Evolutionary conservation across 2,888 invertebrate genomes (phyloP).

Genomic region (Anagyrus pseudococci): DNA sequence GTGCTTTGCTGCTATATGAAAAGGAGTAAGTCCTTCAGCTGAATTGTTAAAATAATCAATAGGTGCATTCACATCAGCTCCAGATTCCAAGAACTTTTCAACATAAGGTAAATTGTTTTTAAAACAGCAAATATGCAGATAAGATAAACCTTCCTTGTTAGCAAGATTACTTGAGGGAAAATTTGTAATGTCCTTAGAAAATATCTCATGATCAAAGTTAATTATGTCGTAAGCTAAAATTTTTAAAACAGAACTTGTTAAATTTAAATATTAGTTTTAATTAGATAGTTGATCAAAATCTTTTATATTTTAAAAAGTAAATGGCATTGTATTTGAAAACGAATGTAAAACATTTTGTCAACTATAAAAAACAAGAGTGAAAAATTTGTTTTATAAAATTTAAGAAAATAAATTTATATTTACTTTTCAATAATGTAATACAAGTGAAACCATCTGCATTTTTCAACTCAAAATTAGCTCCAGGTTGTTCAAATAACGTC

Average conservation of each 20-base stretch:
- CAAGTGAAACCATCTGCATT: background rate
- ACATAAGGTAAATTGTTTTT: background rate
- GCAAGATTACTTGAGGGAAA: background rate
- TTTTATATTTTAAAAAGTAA: too few species aligned
- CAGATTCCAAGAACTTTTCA: background rate
- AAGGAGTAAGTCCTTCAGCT: background rate
- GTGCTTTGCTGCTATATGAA: slow-evolving; percentile 1
- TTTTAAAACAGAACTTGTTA: background rate
- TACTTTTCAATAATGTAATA: background rate
- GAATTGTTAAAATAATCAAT: background rate
- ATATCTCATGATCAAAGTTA: background rate
- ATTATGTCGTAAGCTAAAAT: background rate
- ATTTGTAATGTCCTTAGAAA: background rate
- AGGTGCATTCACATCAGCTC: background rate
- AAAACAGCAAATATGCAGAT: slow-evolving; percentile 1
- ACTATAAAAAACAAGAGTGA: too few species aligned
- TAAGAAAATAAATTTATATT: background rate
- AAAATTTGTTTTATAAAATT: background rate
- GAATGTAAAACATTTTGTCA: too few species aligned
- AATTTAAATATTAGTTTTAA: background rate
- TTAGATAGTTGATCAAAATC: background rate
- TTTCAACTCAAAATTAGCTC: background rate
- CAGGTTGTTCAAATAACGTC: background rate
- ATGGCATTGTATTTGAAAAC: too few species aligned
- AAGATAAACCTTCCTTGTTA: slow-evolving; percentile 2